Percentiles rank a stretch among this genome's conserved stretches.
Evolutionary conservation across 2,888 invertebrate genomes (phyloP).

Genomic region (Cyaniris semiargus): DNA sequence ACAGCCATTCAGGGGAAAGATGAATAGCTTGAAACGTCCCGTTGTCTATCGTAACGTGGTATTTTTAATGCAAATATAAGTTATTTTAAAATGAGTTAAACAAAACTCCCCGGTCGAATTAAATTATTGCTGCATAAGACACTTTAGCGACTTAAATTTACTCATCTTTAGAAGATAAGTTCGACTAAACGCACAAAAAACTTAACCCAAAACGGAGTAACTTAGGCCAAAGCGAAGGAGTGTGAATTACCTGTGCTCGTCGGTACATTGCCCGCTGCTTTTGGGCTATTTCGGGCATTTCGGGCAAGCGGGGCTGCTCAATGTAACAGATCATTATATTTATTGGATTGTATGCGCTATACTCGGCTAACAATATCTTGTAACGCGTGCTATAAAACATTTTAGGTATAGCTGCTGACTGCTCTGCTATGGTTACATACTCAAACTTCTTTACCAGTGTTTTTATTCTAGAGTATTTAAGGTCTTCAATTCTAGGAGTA

Average conservation of each 20-base stretch:
- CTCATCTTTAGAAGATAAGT: too few species aligned
- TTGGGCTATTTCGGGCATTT: not conserved
- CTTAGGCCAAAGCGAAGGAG: not conserved
- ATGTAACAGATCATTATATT: not conserved
- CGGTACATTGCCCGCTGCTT: not conserved
- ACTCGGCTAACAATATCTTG: not conserved
- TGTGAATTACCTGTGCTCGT: not conserved
- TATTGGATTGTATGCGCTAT: too few species aligned
- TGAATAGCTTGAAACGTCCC: not conserved
- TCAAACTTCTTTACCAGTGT: not conserved
- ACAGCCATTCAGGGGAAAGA: not conserved
- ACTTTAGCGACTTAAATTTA: too few species aligned
- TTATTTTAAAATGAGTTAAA: too few species aligned
- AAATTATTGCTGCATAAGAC: too few species aligned
- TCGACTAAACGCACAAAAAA: too few species aligned
- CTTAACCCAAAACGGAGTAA: too few species aligned
- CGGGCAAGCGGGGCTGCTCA: not conserved
- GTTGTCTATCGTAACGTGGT: not conserved
- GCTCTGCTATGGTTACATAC: not conserved
- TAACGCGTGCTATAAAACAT: not conserved
- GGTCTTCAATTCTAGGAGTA: not conserved
- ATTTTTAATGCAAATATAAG: not conserved
- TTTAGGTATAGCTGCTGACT: not conserved
- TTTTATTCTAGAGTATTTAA: not conserved
- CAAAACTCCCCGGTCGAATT: too few species aligned